Percentiles rank a stretch among this genome's conserved stretches.
Evolutionary conservation across 2,113 vertebrate genomes (phyloP).

Genomic region (Chauna torquata): DNA sequence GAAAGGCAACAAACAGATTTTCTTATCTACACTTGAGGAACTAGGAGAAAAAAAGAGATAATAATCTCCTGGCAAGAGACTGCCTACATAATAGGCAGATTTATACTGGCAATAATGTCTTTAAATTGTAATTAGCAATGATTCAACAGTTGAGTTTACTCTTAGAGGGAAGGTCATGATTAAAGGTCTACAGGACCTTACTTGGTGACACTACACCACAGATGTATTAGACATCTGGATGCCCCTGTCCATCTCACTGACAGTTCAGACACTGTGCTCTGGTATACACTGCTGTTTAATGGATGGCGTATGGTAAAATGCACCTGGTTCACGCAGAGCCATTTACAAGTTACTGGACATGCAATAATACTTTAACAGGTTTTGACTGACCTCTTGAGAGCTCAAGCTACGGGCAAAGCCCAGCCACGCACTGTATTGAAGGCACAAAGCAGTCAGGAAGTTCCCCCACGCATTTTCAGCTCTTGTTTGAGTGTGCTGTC

Average conservation of each 20-base stretch:
- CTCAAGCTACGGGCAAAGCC: accelerated
- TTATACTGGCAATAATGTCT: not conserved
- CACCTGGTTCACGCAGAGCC: not conserved
- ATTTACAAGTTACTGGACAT: accelerated
- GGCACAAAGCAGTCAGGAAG: accelerated
- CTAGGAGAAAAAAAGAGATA: not conserved
- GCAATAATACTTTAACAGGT: accelerated
- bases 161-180: not conserved
- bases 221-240: accelerated
- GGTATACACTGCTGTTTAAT: too few relatives aligned
- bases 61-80: not conserved
- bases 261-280: accelerated
- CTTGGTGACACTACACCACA: accelerated
- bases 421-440: accelerated
- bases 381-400: not conserved
- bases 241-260: accelerated
- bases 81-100: not conserved
- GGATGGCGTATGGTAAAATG: accelerated
- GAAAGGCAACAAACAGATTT: not conserved
- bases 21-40: not conserved
- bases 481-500: not conserved
- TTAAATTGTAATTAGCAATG: not conserved
- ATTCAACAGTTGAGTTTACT: not conserved
- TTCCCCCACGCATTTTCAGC: not conserved
- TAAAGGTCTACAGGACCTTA: accelerated